These are phyloP conservation scores for Microcebus tavaratra DNA, from an alignment of 2,113 vertebrate genomes.

Conservation along the genomic window DNA sequence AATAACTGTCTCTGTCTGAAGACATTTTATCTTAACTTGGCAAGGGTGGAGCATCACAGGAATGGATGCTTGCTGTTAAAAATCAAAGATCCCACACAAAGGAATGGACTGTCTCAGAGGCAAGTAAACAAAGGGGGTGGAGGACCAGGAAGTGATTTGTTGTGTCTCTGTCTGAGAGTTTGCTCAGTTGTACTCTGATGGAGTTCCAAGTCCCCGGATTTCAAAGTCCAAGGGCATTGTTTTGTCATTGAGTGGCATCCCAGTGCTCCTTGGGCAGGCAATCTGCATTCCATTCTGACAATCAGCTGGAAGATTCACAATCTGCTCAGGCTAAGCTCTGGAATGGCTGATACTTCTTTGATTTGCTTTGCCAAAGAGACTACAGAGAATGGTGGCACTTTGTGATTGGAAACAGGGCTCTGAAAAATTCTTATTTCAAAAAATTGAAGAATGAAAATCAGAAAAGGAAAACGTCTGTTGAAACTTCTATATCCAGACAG, in stretches of 20 bases:
- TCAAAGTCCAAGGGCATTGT: constrained; percentile 40
- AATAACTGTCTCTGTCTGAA: constrained; percentile 58
- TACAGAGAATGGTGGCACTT: constrained; percentile 4
- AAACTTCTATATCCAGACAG: neutral
- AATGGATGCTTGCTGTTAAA: constrained; percentile 66
- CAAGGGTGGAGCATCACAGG: constrained; percentile 35
- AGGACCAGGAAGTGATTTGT: neutral
- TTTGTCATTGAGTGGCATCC: constrained; percentile 36
- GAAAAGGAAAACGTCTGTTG: neutral
- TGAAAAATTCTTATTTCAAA: constrained; percentile 48
- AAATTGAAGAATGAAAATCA: constrained; percentile 38
- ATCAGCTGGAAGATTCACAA: constrained; percentile 9
- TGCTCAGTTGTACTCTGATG: constrained; percentile 26
- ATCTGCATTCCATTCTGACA: constrained; percentile 24
- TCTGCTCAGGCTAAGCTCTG: neutral
- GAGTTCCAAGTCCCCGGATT: constrained; percentile 42
- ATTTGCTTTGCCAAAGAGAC: constrained; percentile 51
- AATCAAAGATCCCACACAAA: constrained; percentile 67
- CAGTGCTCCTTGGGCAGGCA: neutral
- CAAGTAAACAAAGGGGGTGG: constrained; percentile 62
- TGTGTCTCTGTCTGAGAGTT: neutral
- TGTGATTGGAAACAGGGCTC: neutral
- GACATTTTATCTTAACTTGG: constrained; percentile 80
- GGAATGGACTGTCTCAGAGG: constrained; percentile 53
- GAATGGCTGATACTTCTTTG: constrained; percentile 49